Conservation (phyloP, 30 jellyfish, hydroid and myxozoan genomes). For the Rhopilema esculentum region DNA sequence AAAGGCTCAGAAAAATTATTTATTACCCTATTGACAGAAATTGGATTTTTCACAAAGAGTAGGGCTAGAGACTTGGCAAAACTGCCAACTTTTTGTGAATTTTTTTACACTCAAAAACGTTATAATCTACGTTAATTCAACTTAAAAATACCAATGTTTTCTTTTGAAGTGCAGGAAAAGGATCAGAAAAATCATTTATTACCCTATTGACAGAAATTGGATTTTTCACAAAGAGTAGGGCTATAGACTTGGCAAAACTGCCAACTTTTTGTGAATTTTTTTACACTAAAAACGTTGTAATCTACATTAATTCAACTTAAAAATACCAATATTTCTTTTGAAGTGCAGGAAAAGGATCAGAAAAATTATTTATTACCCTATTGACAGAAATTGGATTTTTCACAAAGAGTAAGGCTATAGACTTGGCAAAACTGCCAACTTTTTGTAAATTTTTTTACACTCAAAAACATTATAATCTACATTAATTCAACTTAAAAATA, state of each 20-base stretch:
- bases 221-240: background rate
- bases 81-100: too few relatives aligned
- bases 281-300: background rate
- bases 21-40: background rate
- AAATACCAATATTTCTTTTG: background rate
- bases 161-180: background rate
- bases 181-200: background rate
- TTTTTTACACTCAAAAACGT: background rate
- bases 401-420: background rate
- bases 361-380: too few relatives aligned
- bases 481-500: background rate
- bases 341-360: background rate
- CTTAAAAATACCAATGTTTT: background rate
- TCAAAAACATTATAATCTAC: background rate
- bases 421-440: background rate
- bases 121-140: background rate
- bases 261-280: background rate
- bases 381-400: background rate
- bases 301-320: background rate
- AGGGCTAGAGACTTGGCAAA: background rate
- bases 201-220: background rate
- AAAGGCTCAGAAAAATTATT: too few relatives aligned
- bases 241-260: background rate
- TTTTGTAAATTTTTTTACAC: too few relatives aligned
- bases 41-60: background rate